phyloP scores from a whole-genome alignment of 2,888 invertebrate species.

The Drosophila monieri region DNA sequence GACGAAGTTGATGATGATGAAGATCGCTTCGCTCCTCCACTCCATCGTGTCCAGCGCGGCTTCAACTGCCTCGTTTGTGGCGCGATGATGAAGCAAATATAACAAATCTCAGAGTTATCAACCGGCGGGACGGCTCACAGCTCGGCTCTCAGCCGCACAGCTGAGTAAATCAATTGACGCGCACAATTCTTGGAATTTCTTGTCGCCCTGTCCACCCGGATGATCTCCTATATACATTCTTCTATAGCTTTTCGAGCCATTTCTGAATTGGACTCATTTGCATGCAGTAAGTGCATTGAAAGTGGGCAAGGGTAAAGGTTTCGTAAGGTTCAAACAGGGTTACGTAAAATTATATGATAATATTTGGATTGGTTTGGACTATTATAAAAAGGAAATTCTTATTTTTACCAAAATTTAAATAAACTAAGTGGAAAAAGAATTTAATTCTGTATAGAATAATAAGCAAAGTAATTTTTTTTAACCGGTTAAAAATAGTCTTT shows the following conservation, averaged over 20 bases:
- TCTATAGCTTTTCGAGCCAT: slow-evolving; percentile 7
- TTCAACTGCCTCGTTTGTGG: slow-evolving; percentile 67
- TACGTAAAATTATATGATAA: not conserved
- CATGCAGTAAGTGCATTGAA: slow-evolving; percentile 12
- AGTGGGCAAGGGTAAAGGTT: not conserved
- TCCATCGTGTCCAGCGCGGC: slow-evolving; percentile 18
- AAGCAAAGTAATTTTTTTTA: too few species aligned
- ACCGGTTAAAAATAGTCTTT: too few species aligned
- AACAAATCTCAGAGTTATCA: slow-evolving; percentile 78
- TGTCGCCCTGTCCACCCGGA: slow-evolving; percentile 17
- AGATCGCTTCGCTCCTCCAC: slow-evolving; percentile 19
- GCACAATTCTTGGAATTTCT: slow-evolving; percentile 83
- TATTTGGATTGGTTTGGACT: not conserved
- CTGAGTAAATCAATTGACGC: slow-evolving; percentile 84
- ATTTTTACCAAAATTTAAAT: too few species aligned
- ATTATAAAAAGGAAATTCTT: too few species aligned
- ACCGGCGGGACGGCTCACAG: slow-evolving; percentile 75
- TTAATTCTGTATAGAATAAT: too few species aligned
- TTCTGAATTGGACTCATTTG: slow-evolving; percentile 33
- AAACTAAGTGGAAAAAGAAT: too few species aligned
- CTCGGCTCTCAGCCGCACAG: slow-evolving; percentile 71
- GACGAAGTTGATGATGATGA: slow-evolving; percentile 31
- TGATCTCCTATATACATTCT: slow-evolving; percentile 13
- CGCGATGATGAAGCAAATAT: slow-evolving; percentile 75
- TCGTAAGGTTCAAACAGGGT: not conserved